A percentile compares a stretch with the other conserved stretches of the same genome.
Conservation (phyloP, 1,140 invertebrate genomes). For the Leptopilina boulardi region DNA sequence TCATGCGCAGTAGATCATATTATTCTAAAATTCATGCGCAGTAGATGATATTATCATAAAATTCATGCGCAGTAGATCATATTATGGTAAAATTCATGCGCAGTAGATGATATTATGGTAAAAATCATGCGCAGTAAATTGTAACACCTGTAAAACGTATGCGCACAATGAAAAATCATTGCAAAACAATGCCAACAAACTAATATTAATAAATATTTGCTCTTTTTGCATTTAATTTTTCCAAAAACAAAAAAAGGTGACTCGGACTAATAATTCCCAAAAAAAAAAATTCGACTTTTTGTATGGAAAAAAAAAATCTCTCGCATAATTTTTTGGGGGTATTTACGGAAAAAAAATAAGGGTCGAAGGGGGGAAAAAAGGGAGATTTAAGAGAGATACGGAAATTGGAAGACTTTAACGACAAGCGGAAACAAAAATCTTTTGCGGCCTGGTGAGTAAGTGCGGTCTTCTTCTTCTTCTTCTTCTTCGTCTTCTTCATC, state of each 20-base stretch:
- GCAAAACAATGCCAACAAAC: too few relatives aligned
- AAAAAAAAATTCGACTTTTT: too few relatives aligned
- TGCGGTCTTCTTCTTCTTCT: neutral
- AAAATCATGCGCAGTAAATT: too few relatives aligned
- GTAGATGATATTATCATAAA: neutral
- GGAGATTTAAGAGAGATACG: neutral
- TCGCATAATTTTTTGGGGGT: too few relatives aligned
- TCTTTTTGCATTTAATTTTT: too few relatives aligned
- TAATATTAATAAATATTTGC: too few relatives aligned
- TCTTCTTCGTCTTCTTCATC: too few relatives aligned
- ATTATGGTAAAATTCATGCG: neutral
- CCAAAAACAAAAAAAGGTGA: too few relatives aligned
- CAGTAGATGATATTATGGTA: neutral
- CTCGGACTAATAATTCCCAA: too few relatives aligned
- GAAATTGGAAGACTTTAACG: conserved; percentile 32
- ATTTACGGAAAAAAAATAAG: neutral
- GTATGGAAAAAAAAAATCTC: too few relatives aligned
- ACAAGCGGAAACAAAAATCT: conserved; percentile 32
- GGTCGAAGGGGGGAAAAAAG: neutral
- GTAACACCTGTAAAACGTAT: too few relatives aligned
- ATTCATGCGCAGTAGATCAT: neutral
- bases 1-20: neutral
- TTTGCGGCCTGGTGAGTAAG: conserved; percentile 4
- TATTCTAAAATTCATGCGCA: neutral
- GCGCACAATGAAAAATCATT: too few relatives aligned